Evolutionary conservation across 2,888 invertebrate genomes (phyloP).

Genomic region (Amorpha juglandis): DNA sequence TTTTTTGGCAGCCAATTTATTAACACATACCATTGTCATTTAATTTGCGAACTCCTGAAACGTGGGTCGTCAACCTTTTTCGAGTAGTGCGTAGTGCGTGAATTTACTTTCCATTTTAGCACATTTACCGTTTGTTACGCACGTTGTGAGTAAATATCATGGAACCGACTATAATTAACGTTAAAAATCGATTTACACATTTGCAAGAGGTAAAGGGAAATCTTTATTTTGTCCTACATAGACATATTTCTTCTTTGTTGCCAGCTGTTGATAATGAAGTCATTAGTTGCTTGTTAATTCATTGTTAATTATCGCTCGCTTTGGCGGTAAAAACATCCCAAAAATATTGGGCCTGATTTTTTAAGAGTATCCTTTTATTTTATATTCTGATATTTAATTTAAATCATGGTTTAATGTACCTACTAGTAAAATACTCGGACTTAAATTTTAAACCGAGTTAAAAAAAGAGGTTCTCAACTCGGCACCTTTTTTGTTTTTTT

Average conservation of each 20-base stretch:
- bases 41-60: background rate
- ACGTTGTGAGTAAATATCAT: background rate
- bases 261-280: too few relatives aligned
- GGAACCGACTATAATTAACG: background rate
- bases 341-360: too few relatives aligned
- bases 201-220: background rate
- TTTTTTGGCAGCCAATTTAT: background rate
- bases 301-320: too few relatives aligned
- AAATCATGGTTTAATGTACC: too few relatives aligned
- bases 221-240: background rate
- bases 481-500: too few relatives aligned
- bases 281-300: too few relatives aligned
- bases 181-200: conserved; percentile 14
- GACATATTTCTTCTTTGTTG: background rate
- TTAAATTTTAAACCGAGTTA: too few relatives aligned
- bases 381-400: too few relatives aligned
- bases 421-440: too few relatives aligned
- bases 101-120: conserved; percentile 22
- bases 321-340: too few relatives aligned
- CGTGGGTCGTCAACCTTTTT: background rate
- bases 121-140: conserved; percentile 11
- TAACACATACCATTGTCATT: background rate
- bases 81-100: conserved; percentile 8
- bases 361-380: too few relatives aligned
- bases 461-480: too few relatives aligned